Percentiles rank a stretch among this genome's conserved stretches.
Evolutionary conservation across 2,797 vertebrate species (phyloP).

Genomic region (Pterois miles): DNA sequence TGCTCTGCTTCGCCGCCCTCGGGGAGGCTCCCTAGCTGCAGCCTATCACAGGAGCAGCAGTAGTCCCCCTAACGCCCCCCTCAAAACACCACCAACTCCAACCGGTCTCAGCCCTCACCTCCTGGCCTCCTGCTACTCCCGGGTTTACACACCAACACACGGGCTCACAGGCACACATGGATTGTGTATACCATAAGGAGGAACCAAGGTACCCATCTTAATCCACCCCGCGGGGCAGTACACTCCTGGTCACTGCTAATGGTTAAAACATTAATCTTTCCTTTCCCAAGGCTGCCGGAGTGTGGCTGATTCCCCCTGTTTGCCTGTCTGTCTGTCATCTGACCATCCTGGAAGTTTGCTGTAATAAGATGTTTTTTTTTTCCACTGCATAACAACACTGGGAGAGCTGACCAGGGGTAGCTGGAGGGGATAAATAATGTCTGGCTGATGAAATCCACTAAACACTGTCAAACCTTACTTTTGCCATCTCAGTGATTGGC

Average conservation of each 20-base stretch:
- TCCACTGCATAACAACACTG: slow-evolving; percentile 34
- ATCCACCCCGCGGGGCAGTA: slow-evolving; percentile 56
- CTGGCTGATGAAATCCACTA: slow-evolving; percentile 50
- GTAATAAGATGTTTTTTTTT: slow-evolving; percentile 23
- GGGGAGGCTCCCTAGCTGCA: slow-evolving; percentile 56
- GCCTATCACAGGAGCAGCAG: slow-evolving; percentile 76
- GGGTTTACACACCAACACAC: slow-evolving; percentile 48
- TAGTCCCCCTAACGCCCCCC: slow-evolving; percentile 43
- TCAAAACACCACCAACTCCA: slow-evolving; percentile 30
- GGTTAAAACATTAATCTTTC: slow-evolving; percentile 77
- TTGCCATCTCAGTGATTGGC: slow-evolving; percentile 28
- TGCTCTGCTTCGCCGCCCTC: slow-evolving; percentile 58
- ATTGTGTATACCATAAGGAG: slow-evolving; percentile 42
- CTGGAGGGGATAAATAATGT: slow-evolving; percentile 53
- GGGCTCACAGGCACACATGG: slow-evolving; percentile 33
- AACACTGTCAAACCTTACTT: slow-evolving; percentile 20
- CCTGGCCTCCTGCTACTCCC: slow-evolving; percentile 24
- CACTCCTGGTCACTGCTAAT: slow-evolving; percentile 64
- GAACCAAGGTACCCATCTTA: slow-evolving; percentile 58
- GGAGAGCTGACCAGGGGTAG: slow-evolving; percentile 14
- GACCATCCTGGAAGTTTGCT: slow-evolving; percentile 32
- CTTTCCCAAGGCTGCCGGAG: slow-evolving; percentile 48
- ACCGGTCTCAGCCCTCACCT: slow-evolving; percentile 52
- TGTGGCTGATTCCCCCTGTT: slow-evolving; percentile 52
- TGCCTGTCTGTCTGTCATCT: slow-evolving; percentile 26